Percentiles rank a stretch among this genome's conserved stretches.
phyloP scores from a whole-genome alignment of 1,140 invertebrate species.

The Thalassaphorura encarpata region DNA sequence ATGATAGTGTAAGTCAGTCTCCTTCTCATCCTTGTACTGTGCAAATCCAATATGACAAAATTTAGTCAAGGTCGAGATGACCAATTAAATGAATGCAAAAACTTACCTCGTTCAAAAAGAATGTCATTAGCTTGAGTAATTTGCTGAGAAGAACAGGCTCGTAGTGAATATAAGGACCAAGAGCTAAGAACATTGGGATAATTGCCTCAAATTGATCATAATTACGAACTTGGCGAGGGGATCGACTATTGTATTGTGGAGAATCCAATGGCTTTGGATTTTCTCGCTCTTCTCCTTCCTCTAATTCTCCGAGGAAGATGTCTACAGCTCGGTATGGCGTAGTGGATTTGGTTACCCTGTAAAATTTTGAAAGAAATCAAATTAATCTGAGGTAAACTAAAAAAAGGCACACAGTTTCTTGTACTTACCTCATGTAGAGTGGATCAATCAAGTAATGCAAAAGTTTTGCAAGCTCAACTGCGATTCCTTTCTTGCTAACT shows the following conservation, averaged over 20 bases:
- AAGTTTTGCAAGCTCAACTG: conserved; percentile 64
- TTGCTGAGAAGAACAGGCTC: conserved; percentile 86
- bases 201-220: conserved; percentile 59
- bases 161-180: conserved; percentile 78
- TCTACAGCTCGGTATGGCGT: no score
- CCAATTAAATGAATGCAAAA: background rate
- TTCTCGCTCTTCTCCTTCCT: background rate
- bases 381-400: no score
- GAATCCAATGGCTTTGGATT: conserved; percentile 48
- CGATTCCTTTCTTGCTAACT: conserved; percentile 65
- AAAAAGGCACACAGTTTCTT: no score
- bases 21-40: background rate
- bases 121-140: conserved; percentile 54
- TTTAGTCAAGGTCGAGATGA: background rate
- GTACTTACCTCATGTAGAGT: conserved; percentile 70
- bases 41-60: background rate
- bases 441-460: conserved; percentile 78
- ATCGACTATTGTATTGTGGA: no score
- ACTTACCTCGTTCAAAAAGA: conserved; percentile 41
- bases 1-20: conserved; percentile 52
- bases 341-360: no score
- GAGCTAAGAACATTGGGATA: conserved; percentile 68
- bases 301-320: no score
- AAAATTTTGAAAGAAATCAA: no score
- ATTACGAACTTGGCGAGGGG: conserved; percentile 47